A percentile compares a stretch with the other conserved stretches of the same genome.
phyloP scores from a whole-genome alignment of 2,888 invertebrate species.

The Stenchaetothrips biformis region DNA sequence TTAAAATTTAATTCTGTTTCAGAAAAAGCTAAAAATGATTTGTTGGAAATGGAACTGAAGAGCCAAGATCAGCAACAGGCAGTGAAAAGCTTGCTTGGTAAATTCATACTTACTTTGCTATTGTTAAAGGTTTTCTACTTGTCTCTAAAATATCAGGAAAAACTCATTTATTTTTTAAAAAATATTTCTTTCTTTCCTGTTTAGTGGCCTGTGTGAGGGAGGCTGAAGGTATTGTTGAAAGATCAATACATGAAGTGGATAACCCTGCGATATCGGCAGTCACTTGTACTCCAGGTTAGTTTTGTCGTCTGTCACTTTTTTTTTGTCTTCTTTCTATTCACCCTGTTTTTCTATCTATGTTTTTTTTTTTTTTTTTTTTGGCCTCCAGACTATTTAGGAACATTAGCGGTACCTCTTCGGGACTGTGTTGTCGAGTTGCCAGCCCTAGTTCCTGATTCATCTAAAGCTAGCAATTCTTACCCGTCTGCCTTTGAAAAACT shows the following conservation, averaged over 20 bases:
- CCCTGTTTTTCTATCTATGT: neutral
- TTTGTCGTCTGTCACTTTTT: slow-evolving; percentile 11
- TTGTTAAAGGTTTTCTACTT: slow-evolving; percentile 22
- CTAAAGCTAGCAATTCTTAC: neutral
- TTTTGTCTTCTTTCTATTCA: neutral
- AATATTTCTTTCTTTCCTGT: slow-evolving; percentile 33
- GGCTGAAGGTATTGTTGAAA: slow-evolving; percentile 51
- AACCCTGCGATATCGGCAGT: slow-evolving; percentile 62
- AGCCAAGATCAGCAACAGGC: slow-evolving; percentile 38
- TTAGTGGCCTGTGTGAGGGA: slow-evolving; percentile 47
- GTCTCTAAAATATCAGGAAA: neutral
- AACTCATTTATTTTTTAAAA: neutral
- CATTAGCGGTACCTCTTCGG: slow-evolving; percentile 48
- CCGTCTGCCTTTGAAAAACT: neutral
- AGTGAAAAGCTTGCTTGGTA: slow-evolving; percentile 38
- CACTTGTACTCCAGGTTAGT: slow-evolving; percentile 56
- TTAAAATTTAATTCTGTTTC: slow-evolving; percentile 36
- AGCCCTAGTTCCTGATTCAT: neutral
- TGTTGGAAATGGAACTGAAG: slow-evolving; percentile 32
- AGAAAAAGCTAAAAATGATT: slow-evolving; percentile 39
- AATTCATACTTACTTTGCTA: slow-evolving; percentile 29
- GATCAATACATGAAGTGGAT: slow-evolving; percentile 57
- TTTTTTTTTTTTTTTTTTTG: slow-evolving; percentile 6
- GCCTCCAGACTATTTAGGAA: slow-evolving; percentile 51
- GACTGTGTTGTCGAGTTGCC: slow-evolving; percentile 40